Evolutionary conservation across 2,113 vertebrate genomes (phyloP), one percentile per base, ranked within the genome.

Genomic region (Vicugna pacos): DNA sequence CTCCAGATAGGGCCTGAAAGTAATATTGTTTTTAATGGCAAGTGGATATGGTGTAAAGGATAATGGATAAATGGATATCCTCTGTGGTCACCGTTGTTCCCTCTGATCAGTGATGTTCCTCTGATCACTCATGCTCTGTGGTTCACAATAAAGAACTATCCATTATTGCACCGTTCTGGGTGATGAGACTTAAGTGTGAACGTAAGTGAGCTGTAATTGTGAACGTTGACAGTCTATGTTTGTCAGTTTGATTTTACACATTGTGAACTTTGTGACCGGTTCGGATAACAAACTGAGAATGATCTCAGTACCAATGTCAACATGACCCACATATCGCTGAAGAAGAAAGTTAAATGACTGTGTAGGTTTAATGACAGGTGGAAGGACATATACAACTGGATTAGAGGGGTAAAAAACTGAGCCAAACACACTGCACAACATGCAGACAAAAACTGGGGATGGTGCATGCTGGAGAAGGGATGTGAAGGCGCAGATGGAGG

Each of bases 171-270:
- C 48, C 19, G 15, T 30, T 72, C 26, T 6, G 35, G 52, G 20
- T 69, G 35, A 75, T 89, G 60, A 28, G 8, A 24, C 12, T 82
- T 30, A 46, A 35, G 58, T 38, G 16, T 52, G 38, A 17, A 50
- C 17, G 30, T 75, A 75, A 26, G 24, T n/a, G n/a, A 38, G n/a
- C 9, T 35, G 35, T n/a, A 28, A 52, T 14, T 75, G 30, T 58
- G 24, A 70, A 69, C 3, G 15, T 42, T 52, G 26, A 46, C 8
- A 62, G 28, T 85, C 24, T 58, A 5, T 35, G 15, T 84, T 48
- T 69, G 8, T 86, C 15, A 38, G 62, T 79, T 93, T 93, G 89
- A 58, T 60, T 84, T 72, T 73, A 93, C 85, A 54, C 28, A 46
- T 35, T 26, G 72, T 52, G 56, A 30, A 48, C 75, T 46, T 6